Conservation (phyloP, 2,888 invertebrate genomes). For the Zhengitettix transpicula region DNA sequence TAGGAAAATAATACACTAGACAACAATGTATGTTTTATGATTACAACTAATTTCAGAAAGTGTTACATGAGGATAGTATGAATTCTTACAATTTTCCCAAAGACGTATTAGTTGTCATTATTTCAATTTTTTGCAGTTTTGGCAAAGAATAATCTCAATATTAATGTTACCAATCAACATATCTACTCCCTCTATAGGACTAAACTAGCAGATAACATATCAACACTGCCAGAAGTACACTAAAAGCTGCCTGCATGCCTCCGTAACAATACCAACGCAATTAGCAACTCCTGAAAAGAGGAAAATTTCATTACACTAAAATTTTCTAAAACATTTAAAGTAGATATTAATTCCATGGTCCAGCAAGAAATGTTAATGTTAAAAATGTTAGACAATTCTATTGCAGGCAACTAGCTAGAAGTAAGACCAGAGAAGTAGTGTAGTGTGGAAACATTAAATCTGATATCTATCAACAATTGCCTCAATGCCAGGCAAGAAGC, state of each 20-base stretch:
- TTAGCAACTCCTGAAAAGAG: slow-evolving; percentile 11
- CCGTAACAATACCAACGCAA: slow-evolving; percentile 11
- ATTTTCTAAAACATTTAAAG: slow-evolving; percentile 1
- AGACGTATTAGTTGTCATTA: too few relatives aligned
- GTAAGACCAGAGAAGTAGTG: not conserved
- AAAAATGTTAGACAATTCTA: not conserved
- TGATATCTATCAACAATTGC: not conserved
- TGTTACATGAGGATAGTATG: too few relatives aligned
- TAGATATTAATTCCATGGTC: not conserved
- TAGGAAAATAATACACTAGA: too few relatives aligned
- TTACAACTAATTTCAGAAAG: too few relatives aligned
- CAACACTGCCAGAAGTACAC: slow-evolving; percentile 6
- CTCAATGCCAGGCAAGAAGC: not conserved
- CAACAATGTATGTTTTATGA: too few relatives aligned
- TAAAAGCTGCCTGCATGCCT: slow-evolving; percentile 12
- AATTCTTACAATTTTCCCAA: too few relatives aligned
- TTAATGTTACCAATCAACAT: too few relatives aligned
- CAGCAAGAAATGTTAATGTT: not conserved
- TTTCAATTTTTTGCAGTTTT: too few relatives aligned
- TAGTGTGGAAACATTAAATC: not conserved
- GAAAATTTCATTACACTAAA: slow-evolving; percentile 3
- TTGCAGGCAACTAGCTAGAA: slow-evolving; percentile 2
- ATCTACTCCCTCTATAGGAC: not conserved
- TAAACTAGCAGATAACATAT: slow-evolving; percentile 7
- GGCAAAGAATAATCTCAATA: too few relatives aligned